These are phyloP conservation scores for Takifugu bimaculatus DNA, from an alignment of 2,113 vertebrate species.

Conservation along the genomic window DNA sequence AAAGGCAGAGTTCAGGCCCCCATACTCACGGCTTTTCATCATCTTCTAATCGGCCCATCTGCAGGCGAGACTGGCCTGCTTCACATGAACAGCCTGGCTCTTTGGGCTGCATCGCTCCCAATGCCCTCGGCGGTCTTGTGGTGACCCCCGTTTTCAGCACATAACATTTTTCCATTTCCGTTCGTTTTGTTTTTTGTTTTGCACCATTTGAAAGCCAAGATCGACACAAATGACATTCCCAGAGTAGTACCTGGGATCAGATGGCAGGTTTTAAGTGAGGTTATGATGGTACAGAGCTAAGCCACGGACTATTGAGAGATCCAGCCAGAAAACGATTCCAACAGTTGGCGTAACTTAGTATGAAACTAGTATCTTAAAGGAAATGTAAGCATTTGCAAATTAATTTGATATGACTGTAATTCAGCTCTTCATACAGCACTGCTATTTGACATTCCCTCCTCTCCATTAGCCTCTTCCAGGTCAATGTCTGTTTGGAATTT, in stretches of 20 bases:
- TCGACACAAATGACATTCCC: too few species aligned
- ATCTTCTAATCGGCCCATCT: slow-evolving; percentile 73
- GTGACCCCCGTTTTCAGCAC: slow-evolving; percentile 43
- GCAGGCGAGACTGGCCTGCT: slow-evolving; percentile 59
- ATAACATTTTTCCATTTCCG: slow-evolving; percentile 30
- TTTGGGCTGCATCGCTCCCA: slow-evolving; percentile 35
- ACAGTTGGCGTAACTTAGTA: too few species aligned
- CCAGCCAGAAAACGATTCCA: too few species aligned
- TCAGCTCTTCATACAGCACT: not conserved
- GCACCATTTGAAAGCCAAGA: not conserved
- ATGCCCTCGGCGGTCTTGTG: slow-evolving; percentile 50
- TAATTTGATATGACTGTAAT: not conserved
- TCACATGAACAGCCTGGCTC: slow-evolving; percentile 57
- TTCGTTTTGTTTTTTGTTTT: slow-evolving; percentile 16
- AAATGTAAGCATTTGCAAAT: not conserved
- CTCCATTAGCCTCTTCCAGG: not conserved
- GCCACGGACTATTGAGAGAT: too few species aligned
- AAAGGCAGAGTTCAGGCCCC: slow-evolving; percentile 47
- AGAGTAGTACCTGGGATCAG: not conserved
- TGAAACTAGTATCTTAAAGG: too few species aligned
- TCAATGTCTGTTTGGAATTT: slow-evolving; percentile 27
- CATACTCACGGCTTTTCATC: slow-evolving; percentile 64
- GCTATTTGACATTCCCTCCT: not conserved
- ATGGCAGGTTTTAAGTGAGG: not conserved
- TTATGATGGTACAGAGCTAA: not conserved